Evolutionary conservation across 1,140 invertebrate genomes (phyloP), one percentile per base, ranked within the genome.

Genomic region (Drosophila oshimai): DNA sequence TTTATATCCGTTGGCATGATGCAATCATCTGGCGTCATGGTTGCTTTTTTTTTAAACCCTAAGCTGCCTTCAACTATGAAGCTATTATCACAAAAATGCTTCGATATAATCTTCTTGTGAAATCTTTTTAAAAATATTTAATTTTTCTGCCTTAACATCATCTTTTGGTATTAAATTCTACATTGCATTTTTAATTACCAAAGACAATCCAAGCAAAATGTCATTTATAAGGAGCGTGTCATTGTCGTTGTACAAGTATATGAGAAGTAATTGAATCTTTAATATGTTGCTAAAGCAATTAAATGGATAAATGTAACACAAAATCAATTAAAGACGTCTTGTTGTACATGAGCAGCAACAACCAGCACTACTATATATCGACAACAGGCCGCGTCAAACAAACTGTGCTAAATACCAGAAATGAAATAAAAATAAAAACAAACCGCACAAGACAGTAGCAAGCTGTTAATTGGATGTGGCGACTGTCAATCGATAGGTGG

Each of bases 371-470:
- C n/a, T 17, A 39, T 28, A 6, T 45, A 44, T 67, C 61, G 37
- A 37, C 61, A 64, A 29, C 55, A 26, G 28, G 50, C 28, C 20
- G 53, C 53, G 34, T 17, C 53, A 12, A 51, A 47, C 45, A 72
- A 61, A 72, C 55, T 72, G 68, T 72, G 68, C 68, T 72, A 72
- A 72, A 71, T 71, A 71, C 51, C 65, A 70, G 65, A 68, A 68
- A 67, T 65, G 62, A 67, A 67, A 50, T 37, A 61, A 62, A 58
- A 60, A 42, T 1, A 24, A 6, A 37, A n/a, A 64, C 33, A 67
- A 70, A 45, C 62, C 49, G 36, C 61, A 68, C 49, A 69, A 65
- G 61, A 65, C 61, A 41, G 62, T 41, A 26, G 60, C 53, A 39
- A 45, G 29, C 68, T 72, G 68, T 72, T 72, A 72, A 72, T 72